phyloP scores from a whole-genome alignment of 2,888 invertebrate genomes.

The Timema cristinae region DNA sequence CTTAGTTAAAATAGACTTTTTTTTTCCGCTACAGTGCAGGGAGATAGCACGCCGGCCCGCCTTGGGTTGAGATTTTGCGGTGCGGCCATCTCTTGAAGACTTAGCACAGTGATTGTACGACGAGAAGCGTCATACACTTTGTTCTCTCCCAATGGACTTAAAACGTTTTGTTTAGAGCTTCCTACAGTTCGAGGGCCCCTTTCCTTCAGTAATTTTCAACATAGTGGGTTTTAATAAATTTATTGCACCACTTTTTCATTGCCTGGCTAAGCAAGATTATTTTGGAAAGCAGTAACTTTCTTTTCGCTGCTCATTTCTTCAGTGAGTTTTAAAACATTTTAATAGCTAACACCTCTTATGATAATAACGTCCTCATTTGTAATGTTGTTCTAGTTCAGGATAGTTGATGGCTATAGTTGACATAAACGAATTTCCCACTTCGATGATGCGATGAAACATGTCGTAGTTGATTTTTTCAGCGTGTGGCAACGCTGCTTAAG shows the following conservation, averaged over 20 bases:
- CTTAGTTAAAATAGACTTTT: too few relatives aligned
- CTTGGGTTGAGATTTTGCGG: too few relatives aligned
- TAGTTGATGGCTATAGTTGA: background rate
- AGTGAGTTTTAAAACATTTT: constrained; percentile 27
- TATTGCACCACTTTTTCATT: background rate
- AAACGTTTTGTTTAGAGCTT: background rate
- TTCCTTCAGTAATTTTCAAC: too few relatives aligned
- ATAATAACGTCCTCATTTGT: too few relatives aligned
- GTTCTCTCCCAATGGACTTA: background rate
- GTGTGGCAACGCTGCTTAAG: background rate
- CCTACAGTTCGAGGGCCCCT: background rate
- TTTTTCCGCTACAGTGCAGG: too few relatives aligned
- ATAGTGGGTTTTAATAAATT: too few relatives aligned
- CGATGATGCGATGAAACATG: background rate
- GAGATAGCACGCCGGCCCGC: too few relatives aligned
- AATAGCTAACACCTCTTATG: constrained; percentile 25
- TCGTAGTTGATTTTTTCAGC: background rate
- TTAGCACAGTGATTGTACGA: too few relatives aligned
- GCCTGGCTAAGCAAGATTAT: background rate
- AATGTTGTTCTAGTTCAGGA: too few relatives aligned
- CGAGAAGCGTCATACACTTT: background rate
- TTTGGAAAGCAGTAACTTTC: constrained; percentile 23
- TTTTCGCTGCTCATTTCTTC: constrained; percentile 25
- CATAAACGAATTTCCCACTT: constrained; percentile 1
- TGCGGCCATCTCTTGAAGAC: too few relatives aligned